Percentiles rank a stretch among this genome's conserved stretches.
Evolutionary conservation across 2,888 invertebrate species (phyloP).

Genomic region (Clanis bilineata): DNA sequence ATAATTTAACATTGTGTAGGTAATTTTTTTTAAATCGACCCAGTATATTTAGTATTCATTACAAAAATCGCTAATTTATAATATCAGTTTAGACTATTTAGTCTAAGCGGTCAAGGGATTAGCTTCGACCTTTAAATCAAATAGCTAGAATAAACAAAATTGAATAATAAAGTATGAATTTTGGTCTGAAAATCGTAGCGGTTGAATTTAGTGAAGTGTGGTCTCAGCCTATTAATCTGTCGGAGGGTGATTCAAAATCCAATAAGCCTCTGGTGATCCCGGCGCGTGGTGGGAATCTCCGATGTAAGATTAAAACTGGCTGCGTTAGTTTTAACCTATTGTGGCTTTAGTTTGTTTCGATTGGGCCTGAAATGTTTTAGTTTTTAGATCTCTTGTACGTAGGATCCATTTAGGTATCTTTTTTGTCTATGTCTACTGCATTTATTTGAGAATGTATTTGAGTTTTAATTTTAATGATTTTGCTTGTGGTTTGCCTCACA

Average conservation of each 20-base stretch:
- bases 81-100: too few species aligned
- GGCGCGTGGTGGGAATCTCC: constrained; percentile 5
- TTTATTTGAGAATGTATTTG: too few species aligned
- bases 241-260: constrained; percentile 10
- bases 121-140: neutral
- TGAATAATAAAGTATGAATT: neutral
- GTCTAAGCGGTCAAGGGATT: neutral
- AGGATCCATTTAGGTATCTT: too few species aligned
- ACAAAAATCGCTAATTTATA: too few species aligned
- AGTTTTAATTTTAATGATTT: too few species aligned
- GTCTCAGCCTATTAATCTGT: constrained; percentile 11
- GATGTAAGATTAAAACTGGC: neutral
- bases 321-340: constrained; percentile 2
- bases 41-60: too few species aligned
- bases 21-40: too few species aligned
- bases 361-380: neutral
- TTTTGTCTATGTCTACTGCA: too few species aligned
- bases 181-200: neutral
- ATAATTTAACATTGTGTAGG: too few species aligned
- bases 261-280: neutral
- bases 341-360: neutral
- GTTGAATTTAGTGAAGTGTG: constrained; percentile 3
- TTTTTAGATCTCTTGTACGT: too few species aligned
- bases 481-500: too few species aligned
- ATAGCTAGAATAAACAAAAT: constrained; percentile 2